Conservation (phyloP, 2,113 vertebrate species). For the Pygoscelis adeliae region DNA sequence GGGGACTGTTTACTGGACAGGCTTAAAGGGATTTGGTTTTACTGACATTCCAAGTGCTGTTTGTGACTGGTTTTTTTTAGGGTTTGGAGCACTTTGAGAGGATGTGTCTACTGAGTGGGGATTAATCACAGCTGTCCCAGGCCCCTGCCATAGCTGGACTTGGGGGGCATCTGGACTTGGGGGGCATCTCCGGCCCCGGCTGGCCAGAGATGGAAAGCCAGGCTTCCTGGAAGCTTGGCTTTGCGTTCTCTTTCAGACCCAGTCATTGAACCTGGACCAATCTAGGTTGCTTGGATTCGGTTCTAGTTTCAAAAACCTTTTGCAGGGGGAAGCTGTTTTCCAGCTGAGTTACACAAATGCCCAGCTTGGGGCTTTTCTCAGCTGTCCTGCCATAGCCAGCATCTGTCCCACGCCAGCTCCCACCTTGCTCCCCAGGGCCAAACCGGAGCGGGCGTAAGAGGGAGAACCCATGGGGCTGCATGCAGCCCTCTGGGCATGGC, state of each 20-base stretch:
- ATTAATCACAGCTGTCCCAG: not conserved
- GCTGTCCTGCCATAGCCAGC: not conserved
- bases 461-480: not conserved
- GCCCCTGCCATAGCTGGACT: not conserved
- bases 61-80: not conserved
- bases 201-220: not conserved
- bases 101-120: not conserved
- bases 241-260: not conserved
- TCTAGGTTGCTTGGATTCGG: not conserved
- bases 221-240: not conserved
- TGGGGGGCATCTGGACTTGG: not conserved
- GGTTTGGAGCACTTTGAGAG: not conserved
- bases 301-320: not conserved
- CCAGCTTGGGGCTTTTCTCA: not conserved
- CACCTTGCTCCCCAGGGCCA: accelerated
- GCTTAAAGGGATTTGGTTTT: not conserved
- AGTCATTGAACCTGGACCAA: not conserved
- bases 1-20: not conserved
- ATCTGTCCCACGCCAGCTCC: not conserved
- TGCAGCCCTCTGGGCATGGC: not conserved
- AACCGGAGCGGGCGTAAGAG: not conserved
- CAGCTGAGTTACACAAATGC: not conserved
- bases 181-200: not conserved
- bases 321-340: not conserved
- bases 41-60: not conserved